A percentile compares a stretch with the other conserved stretches of the same genome.
Conservation (phyloP, 2,888 invertebrate species). For the Meteorus colon region DNA sequence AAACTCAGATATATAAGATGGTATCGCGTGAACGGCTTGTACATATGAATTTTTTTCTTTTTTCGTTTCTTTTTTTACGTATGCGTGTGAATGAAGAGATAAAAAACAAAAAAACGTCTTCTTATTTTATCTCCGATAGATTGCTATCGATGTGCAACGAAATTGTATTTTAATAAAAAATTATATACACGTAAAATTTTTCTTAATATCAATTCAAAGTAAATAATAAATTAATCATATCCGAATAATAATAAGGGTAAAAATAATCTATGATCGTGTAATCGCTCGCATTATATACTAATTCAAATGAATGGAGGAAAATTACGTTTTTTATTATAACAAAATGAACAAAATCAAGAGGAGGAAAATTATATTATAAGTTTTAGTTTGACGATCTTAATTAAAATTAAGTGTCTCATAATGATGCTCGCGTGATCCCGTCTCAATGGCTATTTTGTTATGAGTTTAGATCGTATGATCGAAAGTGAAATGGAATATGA, state of each 20-base stretch:
- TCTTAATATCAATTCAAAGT: not conserved
- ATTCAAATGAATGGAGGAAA: not conserved
- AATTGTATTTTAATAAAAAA: not conserved
- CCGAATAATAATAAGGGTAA: not conserved
- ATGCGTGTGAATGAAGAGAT: not conserved
- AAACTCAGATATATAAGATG: constrained; percentile 19
- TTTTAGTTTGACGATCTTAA: not conserved
- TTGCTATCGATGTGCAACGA: not conserved
- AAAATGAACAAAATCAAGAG: not conserved
- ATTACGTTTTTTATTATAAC: not conserved
- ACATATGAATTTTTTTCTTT: not conserved
- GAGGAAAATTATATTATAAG: not conserved
- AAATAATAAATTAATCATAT: not conserved
- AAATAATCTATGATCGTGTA: not conserved
- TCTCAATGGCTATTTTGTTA: constrained; percentile 2
- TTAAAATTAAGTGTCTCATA: constrained; percentile 21
- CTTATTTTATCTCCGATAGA: no score
- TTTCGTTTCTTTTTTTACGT: not conserved
- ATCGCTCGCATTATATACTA: not conserved
- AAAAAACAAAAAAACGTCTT: not conserved
- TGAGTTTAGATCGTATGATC: constrained; percentile 18
- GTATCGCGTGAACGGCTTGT: not conserved
- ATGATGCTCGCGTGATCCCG: constrained; percentile 34
- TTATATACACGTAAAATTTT: not conserved
- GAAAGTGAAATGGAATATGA: not conserved